Evolutionary conservation across 2,113 vertebrate genomes (phyloP).

Genomic region (Odontesthes bonariensis): DNA sequence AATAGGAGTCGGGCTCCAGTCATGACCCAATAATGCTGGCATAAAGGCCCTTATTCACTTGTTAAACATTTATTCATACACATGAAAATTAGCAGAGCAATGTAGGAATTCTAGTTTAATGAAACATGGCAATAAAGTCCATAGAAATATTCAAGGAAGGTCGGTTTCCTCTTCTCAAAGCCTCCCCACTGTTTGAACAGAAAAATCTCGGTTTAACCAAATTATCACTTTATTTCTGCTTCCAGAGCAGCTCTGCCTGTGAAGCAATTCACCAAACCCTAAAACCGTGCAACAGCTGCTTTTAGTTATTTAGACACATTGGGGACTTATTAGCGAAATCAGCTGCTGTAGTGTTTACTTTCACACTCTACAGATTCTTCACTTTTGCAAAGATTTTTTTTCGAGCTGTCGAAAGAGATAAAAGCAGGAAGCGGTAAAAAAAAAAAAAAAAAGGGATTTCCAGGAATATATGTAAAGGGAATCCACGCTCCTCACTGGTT

Average conservation of each 20-base stretch:
- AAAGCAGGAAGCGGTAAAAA: background rate
- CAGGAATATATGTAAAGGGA: conserved; percentile 8
- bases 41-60: conserved; percentile 2
- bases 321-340: conserved; percentile 64
- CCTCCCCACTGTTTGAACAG: conserved; percentile 5
- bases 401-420: background rate
- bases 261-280: conserved; percentile 38
- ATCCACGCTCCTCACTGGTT: conserved; percentile 14
- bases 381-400: background rate
- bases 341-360: conserved; percentile 53
- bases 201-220: conserved; percentile 38
- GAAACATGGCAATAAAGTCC: background rate
- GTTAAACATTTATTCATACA: background rate
- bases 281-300: conserved; percentile 50
- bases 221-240: conserved; percentile 34
- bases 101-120: background rate
- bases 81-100: conserved; percentile 1
- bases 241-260: conserved; percentile 31
- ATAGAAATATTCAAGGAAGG: background rate
- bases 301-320: conserved; percentile 31
- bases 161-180: background rate
- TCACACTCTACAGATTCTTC: conserved; percentile 47
- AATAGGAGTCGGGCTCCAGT: conserved; percentile 1
- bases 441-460: background rate
- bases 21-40: background rate